Evolutionary conservation across 2,797 vertebrate species (phyloP).

Genomic region (Malacoctenus gilli): DNA sequence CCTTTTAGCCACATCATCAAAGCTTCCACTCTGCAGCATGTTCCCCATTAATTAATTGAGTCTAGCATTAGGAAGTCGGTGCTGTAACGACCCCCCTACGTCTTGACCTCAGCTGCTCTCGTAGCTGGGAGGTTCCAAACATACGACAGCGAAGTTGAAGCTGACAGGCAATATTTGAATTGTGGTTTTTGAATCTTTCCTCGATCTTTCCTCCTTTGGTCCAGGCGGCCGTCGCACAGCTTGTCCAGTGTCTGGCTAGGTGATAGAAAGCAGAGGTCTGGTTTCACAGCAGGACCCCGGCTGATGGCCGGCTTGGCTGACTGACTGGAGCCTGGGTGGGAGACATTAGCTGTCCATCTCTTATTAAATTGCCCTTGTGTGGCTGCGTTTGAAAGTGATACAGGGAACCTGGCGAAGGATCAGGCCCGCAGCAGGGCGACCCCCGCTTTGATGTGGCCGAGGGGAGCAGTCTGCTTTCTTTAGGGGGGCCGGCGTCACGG

Average conservation of each 20-base stretch:
- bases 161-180: conserved; percentile 55
- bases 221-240: conserved; percentile 28
- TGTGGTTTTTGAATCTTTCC: conserved; percentile 21
- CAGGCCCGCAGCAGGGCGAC: conserved; percentile 48
- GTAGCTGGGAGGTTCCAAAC: conserved; percentile 54
- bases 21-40: conserved; percentile 30
- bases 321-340: conserved; percentile 60
- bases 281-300: conserved; percentile 61
- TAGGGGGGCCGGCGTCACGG: conserved; percentile 64
- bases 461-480: conserved; percentile 70
- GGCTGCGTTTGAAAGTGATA: conserved; percentile 80
- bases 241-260: conserved; percentile 37
- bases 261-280: conserved; percentile 71
- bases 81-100: conserved; percentile 44
- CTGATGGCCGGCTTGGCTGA: conserved; percentile 40
- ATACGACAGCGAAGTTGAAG: conserved; percentile 15
- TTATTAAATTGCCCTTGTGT: conserved; percentile 76
- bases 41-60: conserved; percentile 43
- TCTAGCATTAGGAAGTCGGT: conserved; percentile 44
- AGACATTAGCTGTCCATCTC: conserved; percentile 78
- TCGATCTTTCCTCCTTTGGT: conserved; percentile 43
- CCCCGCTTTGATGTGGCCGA: conserved; percentile 74
- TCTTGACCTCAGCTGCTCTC: conserved; percentile 26
- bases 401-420: conserved; percentile 64
- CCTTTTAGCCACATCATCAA: conserved; percentile 18